Base-by-base conservation (phyloP, 2,113 vertebrate species). In the Malurus melanocephalus region DNA sequence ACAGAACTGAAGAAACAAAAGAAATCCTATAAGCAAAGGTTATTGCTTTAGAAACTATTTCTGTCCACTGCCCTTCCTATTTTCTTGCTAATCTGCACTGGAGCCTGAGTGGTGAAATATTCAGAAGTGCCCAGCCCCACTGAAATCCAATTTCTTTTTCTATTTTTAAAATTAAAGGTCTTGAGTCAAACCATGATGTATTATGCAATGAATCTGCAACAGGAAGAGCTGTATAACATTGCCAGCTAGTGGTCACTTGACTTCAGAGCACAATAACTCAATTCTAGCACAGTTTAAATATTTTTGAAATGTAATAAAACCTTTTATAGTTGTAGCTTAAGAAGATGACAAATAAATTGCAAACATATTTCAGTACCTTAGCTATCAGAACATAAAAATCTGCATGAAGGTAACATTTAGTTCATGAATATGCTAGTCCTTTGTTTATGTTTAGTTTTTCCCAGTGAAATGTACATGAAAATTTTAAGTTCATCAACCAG, bases 221-320 rank as follows among this genome's bases (percentile, higher is more conserved):
- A 86, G 33, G 32, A 94, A 94, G 72, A 94, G 89, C 93, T 95
- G 93, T 95, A 81, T 89, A 95, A 94, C 77, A 96, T 87, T 95
- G 95, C 95, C 96, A 95, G 95, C 96, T 96, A 94, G 96, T 96
- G 96, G 95, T 77, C 77, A 92, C 38, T 91, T 89, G 72, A 77
- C 68, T 88, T 86, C 87, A 95, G 88, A 92, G 64, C 84, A 91
- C 72, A 87, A 49, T 85, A 80, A 87, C 72, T 93, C 92, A 91
- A 71, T 91, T 80, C 51, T 51, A 90, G 57, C 59, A 91, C 59
- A 27, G 55, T 87, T 94, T 93, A 80, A 90, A 64, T 90, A 81
- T 86, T 87, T 91, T 88, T 82, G 43, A 90, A 88, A 85, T 45
- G 40, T 26, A 84, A 85, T 72, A 77, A 86, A 94, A 49, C 1